These are phyloP conservation scores for Beaufortia kweichowensis DNA, from an alignment of 2,113 vertebrate species.

Conservation along the genomic window DNA sequence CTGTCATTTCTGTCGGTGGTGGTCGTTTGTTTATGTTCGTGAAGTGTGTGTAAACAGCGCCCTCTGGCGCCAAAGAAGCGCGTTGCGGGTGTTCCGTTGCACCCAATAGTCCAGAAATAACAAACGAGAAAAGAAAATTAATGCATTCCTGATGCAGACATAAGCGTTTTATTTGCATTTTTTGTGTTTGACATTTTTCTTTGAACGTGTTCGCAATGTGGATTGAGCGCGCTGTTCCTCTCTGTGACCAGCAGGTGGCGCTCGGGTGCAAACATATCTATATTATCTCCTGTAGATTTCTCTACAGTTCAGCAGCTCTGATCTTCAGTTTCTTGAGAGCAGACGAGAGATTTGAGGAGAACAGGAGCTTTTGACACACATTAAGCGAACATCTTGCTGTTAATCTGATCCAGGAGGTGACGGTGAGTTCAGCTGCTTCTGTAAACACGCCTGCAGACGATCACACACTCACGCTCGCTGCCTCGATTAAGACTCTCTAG, in stretches of 20 bases:
- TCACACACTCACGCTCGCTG: not conserved
- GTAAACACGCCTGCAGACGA: not conserved
- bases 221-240: not conserved
- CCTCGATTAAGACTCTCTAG: conserved; percentile 16
- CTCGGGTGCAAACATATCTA: not conserved
- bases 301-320: not conserved
- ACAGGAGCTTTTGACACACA: not conserved
- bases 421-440: conserved; percentile 11
- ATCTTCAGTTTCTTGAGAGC: not conserved
- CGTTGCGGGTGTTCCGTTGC: no score
- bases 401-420: not conserved
- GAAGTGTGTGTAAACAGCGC: not conserved
- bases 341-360: not conserved
- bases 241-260: not conserved
- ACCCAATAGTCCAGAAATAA: no score
- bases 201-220: no score
- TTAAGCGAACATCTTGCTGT: not conserved
- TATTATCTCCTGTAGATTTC: not conserved
- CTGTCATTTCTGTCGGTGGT: not conserved
- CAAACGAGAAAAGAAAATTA: no score
- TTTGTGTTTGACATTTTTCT: no score
- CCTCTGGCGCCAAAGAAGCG: not conserved
- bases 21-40: no score
- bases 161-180: no score
- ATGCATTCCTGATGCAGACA: no score